Percentiles rank a stretch among this genome's conserved stretches.
These are phyloP conservation scores for Urocyon cinereoargenteus DNA, from an alignment of 2,797 vertebrate species.

Conservation along the genomic window DNA sequence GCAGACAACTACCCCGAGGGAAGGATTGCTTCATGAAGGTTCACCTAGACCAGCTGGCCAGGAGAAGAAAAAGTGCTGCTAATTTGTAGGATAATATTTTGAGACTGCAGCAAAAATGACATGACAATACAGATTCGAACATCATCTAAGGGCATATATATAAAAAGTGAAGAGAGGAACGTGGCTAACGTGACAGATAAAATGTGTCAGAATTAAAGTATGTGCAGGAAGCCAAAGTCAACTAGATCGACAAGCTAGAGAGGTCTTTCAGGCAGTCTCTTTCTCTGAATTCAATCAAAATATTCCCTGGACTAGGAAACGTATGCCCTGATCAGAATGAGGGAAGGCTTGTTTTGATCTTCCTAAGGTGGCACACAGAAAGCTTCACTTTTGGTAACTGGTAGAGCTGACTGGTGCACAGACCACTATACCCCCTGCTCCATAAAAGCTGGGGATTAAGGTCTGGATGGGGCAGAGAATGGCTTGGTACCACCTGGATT, in stretches of 20 bases:
- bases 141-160: fast-evolving
- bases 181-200: fast-evolving
- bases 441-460: neutral
- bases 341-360: neutral
- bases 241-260: neutral
- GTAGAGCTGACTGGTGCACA: neutral
- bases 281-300: neutral
- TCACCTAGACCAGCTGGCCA: neutral
- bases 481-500: neutral
- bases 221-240: neutral
- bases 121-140: neutral
- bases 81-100: neutral
- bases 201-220: neutral
- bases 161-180: neutral
- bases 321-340: neutral
- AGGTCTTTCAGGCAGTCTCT: neutral
- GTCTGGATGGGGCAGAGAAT: neutral
- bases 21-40: fast-evolving
- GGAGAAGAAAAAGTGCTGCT: no score
- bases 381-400: neutral
- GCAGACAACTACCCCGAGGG: neutral
- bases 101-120: neutral
- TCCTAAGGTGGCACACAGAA: neutral
- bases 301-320: neutral
- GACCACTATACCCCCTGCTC: neutral